phyloP scores from a whole-genome alignment of 2,888 invertebrate genomes.

The Melieria picta region DNA sequence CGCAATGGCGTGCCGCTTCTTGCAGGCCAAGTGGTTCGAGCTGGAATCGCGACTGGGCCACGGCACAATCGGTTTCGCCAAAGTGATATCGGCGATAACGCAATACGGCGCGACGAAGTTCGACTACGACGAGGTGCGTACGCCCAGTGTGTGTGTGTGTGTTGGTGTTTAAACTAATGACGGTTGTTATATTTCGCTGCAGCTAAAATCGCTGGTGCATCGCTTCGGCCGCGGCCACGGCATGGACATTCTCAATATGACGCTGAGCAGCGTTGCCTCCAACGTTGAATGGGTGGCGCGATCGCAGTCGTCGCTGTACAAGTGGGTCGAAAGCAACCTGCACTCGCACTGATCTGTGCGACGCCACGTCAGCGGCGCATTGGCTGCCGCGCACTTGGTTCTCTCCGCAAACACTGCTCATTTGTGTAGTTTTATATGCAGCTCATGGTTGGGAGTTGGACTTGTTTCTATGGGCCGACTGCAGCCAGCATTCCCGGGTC shows the following conservation, averaged over 20 bases:
- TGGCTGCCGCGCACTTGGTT: no score
- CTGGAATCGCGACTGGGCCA: conserved; percentile 63
- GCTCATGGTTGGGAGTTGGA: not conserved
- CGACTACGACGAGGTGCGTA: conserved; percentile 66
- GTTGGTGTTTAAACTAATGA: not conserved
- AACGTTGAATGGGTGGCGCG: conserved; percentile 66
- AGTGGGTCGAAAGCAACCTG: conserved; percentile 65
- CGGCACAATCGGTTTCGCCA: conserved; percentile 65
- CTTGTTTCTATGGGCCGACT: not conserved
- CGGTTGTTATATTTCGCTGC: conserved; percentile 24
- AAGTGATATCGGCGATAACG: conserved; percentile 67
- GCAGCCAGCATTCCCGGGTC: not conserved
- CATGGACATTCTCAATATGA: conserved; percentile 65
- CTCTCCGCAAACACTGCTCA: not conserved
- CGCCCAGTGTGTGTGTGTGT: not conserved
- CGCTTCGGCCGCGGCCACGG: conserved; percentile 66
- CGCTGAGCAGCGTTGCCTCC: conserved; percentile 65
- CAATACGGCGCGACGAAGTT: conserved; percentile 67
- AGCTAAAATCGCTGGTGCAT: conserved; percentile 66
- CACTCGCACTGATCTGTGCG: conserved; percentile 56
- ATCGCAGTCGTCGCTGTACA: conserved; percentile 64
- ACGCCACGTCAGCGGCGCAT: no score
- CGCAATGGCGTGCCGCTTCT: conserved; percentile 66
- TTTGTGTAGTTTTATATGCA: conserved; percentile 8
- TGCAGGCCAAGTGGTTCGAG: conserved; percentile 67